Percentiles rank a stretch among this genome's conserved stretches.
Evolutionary conservation across 2,113 vertebrate species (phyloP).

Genomic region (Embiotoca jacksoni): DNA sequence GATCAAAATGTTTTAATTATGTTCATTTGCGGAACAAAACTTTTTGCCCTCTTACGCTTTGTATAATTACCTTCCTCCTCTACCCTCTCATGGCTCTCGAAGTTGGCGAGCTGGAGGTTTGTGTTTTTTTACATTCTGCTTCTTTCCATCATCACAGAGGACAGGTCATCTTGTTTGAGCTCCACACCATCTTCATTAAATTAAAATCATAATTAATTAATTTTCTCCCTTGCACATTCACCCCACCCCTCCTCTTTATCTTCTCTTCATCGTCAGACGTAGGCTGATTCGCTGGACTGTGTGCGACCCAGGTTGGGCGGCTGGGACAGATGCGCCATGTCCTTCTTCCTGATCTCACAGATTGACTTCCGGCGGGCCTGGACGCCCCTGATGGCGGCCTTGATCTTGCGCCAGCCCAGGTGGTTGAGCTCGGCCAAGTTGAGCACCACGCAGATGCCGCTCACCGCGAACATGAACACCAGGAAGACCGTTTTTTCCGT

Average conservation of each 20-base stretch:
- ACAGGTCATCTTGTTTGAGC: slow-evolving; percentile 29
- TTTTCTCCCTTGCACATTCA: slow-evolving; percentile 54
- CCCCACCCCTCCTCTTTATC: slow-evolving; percentile 30
- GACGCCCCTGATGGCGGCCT: slow-evolving; percentile 87
- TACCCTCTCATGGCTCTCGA: slow-evolving; percentile 10
- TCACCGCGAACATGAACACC: slow-evolving; percentile 95
- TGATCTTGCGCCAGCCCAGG: slow-evolving; percentile 91
- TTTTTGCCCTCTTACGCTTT: slow-evolving; percentile 36
- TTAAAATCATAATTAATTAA: slow-evolving; percentile 58
- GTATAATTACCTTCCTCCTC: slow-evolving; percentile 28
- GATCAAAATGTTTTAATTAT: slow-evolving; percentile 45
- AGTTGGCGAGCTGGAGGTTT: slow-evolving; percentile 31
- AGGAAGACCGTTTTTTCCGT: slow-evolving; percentile 92
- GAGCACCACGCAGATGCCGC: slow-evolving; percentile 91
- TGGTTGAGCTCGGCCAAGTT: slow-evolving; percentile 95
- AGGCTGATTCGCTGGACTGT: slow-evolving; percentile 91
- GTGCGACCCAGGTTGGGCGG: slow-evolving; percentile 87
- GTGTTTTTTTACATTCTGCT: slow-evolving; percentile 67
- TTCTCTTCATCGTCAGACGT: slow-evolving; percentile 81
- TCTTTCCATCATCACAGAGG: slow-evolving; percentile 42
- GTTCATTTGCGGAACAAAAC: slow-evolving; percentile 18
- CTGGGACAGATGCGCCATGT: slow-evolving; percentile 83
- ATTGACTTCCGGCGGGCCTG: slow-evolving; percentile 88
- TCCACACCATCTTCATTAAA: slow-evolving; percentile 38
- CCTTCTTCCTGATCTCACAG: slow-evolving; percentile 87